Evolutionary conservation across 2,113 vertebrate species (phyloP).

Genomic region (Lepisosteus osseus): DNA sequence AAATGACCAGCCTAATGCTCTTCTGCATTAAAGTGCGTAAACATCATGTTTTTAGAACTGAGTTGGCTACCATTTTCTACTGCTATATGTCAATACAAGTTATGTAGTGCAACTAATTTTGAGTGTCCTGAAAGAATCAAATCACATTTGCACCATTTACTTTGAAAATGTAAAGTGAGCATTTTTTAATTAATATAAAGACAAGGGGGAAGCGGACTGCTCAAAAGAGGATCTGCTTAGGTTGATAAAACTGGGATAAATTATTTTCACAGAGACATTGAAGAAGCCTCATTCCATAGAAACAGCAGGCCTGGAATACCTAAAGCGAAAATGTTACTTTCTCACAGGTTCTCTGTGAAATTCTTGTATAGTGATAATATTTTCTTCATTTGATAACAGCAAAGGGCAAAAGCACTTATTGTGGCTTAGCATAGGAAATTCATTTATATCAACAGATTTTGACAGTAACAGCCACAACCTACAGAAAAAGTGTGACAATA

Average conservation of each 20-base stretch:
- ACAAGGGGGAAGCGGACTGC: no score
- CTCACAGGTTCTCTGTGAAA: background rate
- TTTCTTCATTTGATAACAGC: slow-evolving; percentile 43
- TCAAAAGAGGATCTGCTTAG: background rate
- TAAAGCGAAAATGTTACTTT: background rate
- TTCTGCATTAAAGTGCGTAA: slow-evolving; percentile 58
- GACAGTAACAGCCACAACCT: slow-evolving; percentile 5
- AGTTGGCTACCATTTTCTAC: no score
- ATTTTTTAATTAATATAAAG: no score
- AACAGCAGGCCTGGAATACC: background rate
- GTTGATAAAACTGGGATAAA: no score
- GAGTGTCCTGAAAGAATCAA: no score
- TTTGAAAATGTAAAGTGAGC: no score
- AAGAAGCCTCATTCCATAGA: background rate
- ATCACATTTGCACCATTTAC: no score
- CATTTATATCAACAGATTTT: slow-evolving; percentile 12
- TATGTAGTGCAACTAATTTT: no score
- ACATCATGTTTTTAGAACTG: slow-evolving; percentile 27
- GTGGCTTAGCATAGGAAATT: slow-evolving; percentile 36
- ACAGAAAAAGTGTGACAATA: background rate
- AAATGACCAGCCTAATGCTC: slow-evolving; percentile 66
- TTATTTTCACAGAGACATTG: background rate
- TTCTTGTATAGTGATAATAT: slow-evolving; percentile 12
- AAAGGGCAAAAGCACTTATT: slow-evolving; percentile 43
- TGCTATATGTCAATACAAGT: no score